Conservation (phyloP, 37 sponge, comb jelly and placozoan species). For the Sycon ciliatum region DNA sequence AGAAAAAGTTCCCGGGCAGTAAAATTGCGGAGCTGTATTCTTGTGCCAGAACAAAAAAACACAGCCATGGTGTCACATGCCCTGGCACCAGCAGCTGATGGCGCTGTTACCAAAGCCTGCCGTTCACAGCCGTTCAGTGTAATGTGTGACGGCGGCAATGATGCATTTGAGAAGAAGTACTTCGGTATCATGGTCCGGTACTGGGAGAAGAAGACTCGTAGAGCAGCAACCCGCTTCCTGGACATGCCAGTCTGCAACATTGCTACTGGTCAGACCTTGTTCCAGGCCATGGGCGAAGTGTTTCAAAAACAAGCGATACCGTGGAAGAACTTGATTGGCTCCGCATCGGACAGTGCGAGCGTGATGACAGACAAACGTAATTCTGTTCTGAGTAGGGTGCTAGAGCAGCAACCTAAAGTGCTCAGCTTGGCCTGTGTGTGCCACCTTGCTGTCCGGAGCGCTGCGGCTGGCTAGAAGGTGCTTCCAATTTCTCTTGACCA, state of each 20-base stretch:
- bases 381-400: constrained; percentile 21
- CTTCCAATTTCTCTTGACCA: constrained; percentile 17
- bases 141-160: constrained; percentile 41
- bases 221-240: constrained; percentile 33
- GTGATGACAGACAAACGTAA: constrained; percentile 24
- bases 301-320: background rate
- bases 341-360: constrained; percentile 12
- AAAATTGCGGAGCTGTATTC: constrained; percentile 27
- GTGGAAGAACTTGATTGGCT: constrained; percentile 10
- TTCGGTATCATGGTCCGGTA: constrained; percentile 34
- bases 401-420: constrained; percentile 15
- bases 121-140: constrained; percentile 12
- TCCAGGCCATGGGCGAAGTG: constrained; percentile 9
- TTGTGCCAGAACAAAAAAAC: constrained; percentile 28
- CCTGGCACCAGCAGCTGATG: constrained; percentile 5
- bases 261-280: constrained; percentile 20
- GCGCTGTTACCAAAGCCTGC: background rate
- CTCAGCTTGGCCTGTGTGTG: constrained; percentile 18
- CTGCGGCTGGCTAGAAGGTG: constrained; percentile 14
- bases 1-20: constrained; percentile 37
- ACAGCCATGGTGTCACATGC: constrained; percentile 26
- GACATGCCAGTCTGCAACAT: constrained; percentile 36
- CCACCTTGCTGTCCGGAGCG: constrained; percentile 1
- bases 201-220: constrained; percentile 18
- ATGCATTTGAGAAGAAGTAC: constrained; percentile 21